These are phyloP conservation scores for Sphaeramia orbicularis DNA, from an alignment of 2,797 vertebrate species.

Conservation along the genomic window DNA sequence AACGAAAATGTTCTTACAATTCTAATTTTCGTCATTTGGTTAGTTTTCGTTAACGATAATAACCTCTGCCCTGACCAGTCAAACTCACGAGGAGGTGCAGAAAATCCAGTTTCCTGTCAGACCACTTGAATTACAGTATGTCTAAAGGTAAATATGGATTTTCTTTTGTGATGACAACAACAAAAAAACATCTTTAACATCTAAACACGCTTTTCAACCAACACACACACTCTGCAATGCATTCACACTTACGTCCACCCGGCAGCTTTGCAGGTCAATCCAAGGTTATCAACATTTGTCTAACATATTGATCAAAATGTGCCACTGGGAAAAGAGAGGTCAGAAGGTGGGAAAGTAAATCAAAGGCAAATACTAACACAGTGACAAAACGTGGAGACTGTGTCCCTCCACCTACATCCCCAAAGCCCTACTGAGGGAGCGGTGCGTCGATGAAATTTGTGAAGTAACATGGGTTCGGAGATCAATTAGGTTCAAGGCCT, in stretches of 20 bases:
- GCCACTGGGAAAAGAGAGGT: slow-evolving; percentile 65
- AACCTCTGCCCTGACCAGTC: no score
- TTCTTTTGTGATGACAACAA: no score
- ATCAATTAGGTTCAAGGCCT: slow-evolving; percentile 66
- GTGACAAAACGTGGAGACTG: slow-evolving; percentile 43
- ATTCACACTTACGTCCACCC: slow-evolving; percentile 10
- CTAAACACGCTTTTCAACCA: not conserved
- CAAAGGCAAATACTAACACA: slow-evolving; percentile 67
- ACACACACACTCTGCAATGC: slow-evolving; percentile 5
- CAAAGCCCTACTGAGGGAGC: slow-evolving; percentile 25
- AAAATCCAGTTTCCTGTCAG: no score
- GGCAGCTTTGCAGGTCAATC: slow-evolving; percentile 46
- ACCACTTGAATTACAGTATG: no score
- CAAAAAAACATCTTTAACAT: not conserved
- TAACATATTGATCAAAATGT: slow-evolving; percentile 78
- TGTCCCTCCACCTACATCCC: not conserved
- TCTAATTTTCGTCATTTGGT: no score
- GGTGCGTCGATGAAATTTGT: slow-evolving; percentile 41
- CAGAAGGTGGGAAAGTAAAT: slow-evolving; percentile 66
- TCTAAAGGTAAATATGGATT: no score
- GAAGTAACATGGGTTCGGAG: slow-evolving; percentile 52
- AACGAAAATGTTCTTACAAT: no score
- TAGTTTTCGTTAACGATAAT: no score
- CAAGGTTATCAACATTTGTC: slow-evolving; percentile 76
- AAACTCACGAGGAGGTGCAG: no score